Evolutionary conservation across 1,140 invertebrate species (phyloP), one percentile per base, ranked within the genome.

Genomic region (Yoshiicerus persimilis): DNA sequence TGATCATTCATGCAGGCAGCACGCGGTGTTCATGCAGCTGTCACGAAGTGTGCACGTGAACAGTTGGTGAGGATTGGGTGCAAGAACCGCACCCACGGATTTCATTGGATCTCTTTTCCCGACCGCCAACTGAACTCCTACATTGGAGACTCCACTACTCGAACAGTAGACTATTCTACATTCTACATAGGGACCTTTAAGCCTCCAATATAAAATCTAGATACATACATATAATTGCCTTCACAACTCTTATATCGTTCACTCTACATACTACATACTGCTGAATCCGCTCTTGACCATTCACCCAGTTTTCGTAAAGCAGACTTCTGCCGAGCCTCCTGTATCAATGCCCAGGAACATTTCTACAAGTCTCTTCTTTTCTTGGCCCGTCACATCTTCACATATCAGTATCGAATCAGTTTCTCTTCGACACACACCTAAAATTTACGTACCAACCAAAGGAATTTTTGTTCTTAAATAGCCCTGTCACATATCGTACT

Each of bases 21-120:
- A 88, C 84, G 41, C 85, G 32, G 25, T 56, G 64, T n/a, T 11
- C 88, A 88, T 47, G 84, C 88, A 80, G 25, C n/a, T 38, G 16
- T 41, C 88, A 88, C 70, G 88, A 41, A 85, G 38, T 83, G 39
- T 87, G 77, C 88, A 89, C 88, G 88, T 89, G 88, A 86, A 87
- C 88, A 89, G 84, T 41, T 86, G 38, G n/a, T 56, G n/a, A 77
- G 75, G 85, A 86, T 86, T 87, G 85, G 84, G 36, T 84, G 36
- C 80, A 34, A 62, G 32, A 83, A 86, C 86, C 88, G 75, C 84
- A 88, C 88, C 88, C 88, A 41, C 85, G 56, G 62, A 39, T 88
- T 62, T 88, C 66, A 88, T 88, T 88, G 88, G 88, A 83, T 80
- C 77, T 83, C 70, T 10, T 27, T 4, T 34, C 13, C 27, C 47